Base-by-base conservation (phyloP, 2,888 invertebrate species). In the Podotricha telesiphe region DNA sequence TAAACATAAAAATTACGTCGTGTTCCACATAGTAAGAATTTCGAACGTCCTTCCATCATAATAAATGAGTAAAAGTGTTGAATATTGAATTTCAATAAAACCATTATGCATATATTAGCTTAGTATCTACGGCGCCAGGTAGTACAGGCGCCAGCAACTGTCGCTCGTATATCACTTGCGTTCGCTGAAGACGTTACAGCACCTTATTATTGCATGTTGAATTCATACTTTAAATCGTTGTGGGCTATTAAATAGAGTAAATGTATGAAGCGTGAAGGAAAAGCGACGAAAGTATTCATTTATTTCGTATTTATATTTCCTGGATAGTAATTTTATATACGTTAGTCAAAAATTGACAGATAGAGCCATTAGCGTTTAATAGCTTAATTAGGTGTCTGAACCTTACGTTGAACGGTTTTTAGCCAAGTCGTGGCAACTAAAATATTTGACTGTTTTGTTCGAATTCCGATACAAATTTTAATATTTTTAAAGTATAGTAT, bases 151-250 rank as follows among this genome's bases (percentile, higher is more conserved):
- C 55, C 58, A 22, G 42, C 58, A 10, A 59, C 58, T 45, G 58
- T 59, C 58, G 42, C 45, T n/a, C 22, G 22, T 59, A 59, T 59
- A 59, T 59, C 58, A 58, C 40, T 22, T 42, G 6, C 56, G 22
- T 42, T 48, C 19, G 10, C 17, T 42, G 56, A 56, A 56, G 42
- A 58, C 58, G 20, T 58, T 19, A 47, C 17, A 40, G 10, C 15
- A 7, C 58, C 42, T 42, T 58, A 58, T 58, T 42, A 40, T 58
- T 58, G 58, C 42, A 58, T 58, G 58, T 20, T 8, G 22, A 42
- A 58, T 58, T 58, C 58, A 58, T 58, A 58, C 42, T 58, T 58
- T 58, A 58, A 58, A 40, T 42, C 42, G 42, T 58, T 42, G 42
- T 58, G 42, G 40, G 40, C 58, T 58, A 40, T 58, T 42, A 22